Evolutionary conservation across 2,888 invertebrate species (phyloP).

Genomic region (Philaethria dido): DNA sequence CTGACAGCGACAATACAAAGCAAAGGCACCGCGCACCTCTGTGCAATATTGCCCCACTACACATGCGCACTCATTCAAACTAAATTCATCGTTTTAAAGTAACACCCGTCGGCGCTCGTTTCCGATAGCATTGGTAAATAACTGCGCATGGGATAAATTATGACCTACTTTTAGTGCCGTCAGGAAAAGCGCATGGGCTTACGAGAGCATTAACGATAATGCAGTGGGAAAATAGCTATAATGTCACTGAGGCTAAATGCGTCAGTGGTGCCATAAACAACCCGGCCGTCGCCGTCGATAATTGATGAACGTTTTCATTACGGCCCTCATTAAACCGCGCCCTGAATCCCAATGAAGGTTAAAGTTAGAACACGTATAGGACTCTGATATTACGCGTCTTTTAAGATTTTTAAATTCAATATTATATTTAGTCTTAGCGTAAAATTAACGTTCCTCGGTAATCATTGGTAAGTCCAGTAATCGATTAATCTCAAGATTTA

Average conservation of each 20-base stretch:
- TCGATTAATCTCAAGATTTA: background rate
- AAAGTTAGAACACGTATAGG: constrained; percentile 58
- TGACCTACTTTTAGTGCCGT: constrained; percentile 38
- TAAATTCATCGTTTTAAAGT: constrained; percentile 32
- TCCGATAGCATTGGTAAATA: constrained; percentile 28
- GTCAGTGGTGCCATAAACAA: constrained; percentile 78
- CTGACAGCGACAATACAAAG: constrained; percentile 62
- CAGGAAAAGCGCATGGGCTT: constrained; percentile 35
- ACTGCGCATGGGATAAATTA: constrained; percentile 32
- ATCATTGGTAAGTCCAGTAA: background rate
- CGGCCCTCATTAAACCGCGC: constrained; percentile 79
- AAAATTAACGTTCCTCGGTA: background rate
- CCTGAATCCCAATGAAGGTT: constrained; percentile 77
- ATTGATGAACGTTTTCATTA: constrained; percentile 80
- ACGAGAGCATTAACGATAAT: constrained; percentile 30
- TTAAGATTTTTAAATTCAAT: background rate
- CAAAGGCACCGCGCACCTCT: constrained; percentile 49
- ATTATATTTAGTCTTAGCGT: background rate
- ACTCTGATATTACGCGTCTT: background rate
- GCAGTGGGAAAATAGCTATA: constrained; percentile 42
- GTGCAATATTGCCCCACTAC: constrained; percentile 46
- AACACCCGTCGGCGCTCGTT: constrained; percentile 13
- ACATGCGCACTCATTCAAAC: constrained; percentile 42
- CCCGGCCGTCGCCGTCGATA: constrained; percentile 76
- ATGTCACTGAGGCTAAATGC: constrained; percentile 76